These are phyloP conservation scores for Drosophila insularis DNA, from an alignment of 1,140 invertebrate genomes.

Conservation along the genomic window DNA sequence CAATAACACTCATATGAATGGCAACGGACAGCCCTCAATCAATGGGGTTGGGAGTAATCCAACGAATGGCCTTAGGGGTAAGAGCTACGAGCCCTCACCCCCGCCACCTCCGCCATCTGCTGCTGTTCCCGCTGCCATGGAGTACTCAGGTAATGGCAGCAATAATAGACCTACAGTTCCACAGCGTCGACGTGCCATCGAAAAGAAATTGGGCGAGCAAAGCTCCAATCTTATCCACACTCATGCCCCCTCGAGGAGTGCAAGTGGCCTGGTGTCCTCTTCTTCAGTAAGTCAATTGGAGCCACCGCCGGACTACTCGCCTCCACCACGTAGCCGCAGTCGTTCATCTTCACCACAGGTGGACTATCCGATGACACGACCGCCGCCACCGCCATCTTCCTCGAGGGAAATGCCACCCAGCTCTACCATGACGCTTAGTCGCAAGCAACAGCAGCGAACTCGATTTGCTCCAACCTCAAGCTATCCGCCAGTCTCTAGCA, in stretches of 20 bases:
- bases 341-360: slow-evolving; percentile 82
- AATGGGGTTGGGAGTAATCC: slow-evolving; percentile 3
- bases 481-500: slow-evolving; percentile 58
- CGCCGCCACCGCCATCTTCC: slow-evolving; percentile 1
- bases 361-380: slow-evolving; percentile 53
- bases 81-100: slow-evolving; percentile 44
- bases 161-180: slow-evolving; percentile 84
- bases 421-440: slow-evolving; percentile 79
- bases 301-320: slow-evolving; percentile 88
- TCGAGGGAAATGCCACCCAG: slow-evolving; percentile 12
- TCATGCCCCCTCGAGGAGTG: slow-evolving; percentile 14
- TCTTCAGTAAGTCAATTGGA: slow-evolving; percentile 75
- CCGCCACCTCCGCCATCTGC: background rate
- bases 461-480: slow-evolving; percentile 86
- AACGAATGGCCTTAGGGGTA: slow-evolving; percentile 45
- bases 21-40: slow-evolving; percentile 11
- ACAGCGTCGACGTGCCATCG: slow-evolving; percentile 84
- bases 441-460: slow-evolving; percentile 87
- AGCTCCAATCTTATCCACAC: slow-evolving; percentile 1
- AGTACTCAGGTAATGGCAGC: slow-evolving; percentile 34
- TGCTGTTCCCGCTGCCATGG: slow-evolving; percentile 11
- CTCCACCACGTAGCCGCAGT: slow-evolving; percentile 84
- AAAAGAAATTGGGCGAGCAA: slow-evolving; percentile 72
- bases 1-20: slow-evolving; percentile 15
- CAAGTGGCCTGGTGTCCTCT: slow-evolving; percentile 15